These are phyloP conservation scores for Pomatorhinus ruficollis DNA, from an alignment of 2,113 vertebrate genomes.

Conservation along the genomic window DNA sequence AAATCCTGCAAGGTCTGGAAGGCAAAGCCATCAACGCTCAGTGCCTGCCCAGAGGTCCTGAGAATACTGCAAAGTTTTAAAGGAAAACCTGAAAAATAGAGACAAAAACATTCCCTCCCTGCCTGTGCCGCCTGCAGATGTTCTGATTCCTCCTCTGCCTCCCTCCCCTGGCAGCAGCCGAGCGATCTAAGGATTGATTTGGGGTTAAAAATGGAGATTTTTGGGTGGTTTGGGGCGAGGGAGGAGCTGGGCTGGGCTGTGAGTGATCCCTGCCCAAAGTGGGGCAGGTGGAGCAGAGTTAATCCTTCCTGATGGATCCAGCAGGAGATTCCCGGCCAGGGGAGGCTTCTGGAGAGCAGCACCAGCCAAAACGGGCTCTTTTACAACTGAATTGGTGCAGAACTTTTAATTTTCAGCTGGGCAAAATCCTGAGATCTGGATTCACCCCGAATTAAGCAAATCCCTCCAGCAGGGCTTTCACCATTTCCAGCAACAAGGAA, in stretches of 20 bases:
- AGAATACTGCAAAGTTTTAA: background rate
- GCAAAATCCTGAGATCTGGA: background rate
- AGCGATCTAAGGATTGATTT: background rate
- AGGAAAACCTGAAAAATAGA: background rate
- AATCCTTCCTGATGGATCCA: background rate
- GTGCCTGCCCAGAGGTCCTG: background rate
- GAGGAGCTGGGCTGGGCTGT: background rate
- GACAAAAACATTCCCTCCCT: background rate
- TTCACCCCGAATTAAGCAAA: fast-evolving
- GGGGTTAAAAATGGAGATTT: background rate
- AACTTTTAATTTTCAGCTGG: background rate
- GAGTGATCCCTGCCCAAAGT: background rate
- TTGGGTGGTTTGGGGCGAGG: background rate
- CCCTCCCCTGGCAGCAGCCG: background rate
- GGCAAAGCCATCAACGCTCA: background rate
- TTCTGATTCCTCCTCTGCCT: background rate
- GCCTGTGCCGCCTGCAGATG: background rate
- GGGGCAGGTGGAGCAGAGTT: background rate
- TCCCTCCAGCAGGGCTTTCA: fast-evolving
- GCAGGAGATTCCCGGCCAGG: background rate
- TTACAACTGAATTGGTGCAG: fast-evolving
- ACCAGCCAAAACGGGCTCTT: fast-evolving
- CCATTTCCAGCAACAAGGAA: background rate
- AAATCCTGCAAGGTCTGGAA: background rate
- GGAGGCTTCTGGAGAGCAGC: background rate